Conservation (phyloP, 1,140 invertebrate species). For the Temnothorax nylanderi region DNA sequence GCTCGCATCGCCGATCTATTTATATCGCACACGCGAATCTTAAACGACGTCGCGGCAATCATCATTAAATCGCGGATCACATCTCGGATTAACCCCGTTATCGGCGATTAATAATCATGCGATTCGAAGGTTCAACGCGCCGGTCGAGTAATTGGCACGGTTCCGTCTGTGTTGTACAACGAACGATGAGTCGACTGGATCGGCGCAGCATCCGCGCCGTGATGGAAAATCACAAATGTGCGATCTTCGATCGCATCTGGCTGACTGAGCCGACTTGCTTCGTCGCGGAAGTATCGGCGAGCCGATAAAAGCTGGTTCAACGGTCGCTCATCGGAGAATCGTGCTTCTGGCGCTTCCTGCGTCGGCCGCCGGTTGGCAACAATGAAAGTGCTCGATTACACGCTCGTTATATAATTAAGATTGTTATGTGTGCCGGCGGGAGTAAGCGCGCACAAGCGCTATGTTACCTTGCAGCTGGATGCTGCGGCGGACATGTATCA, state of each 20-base stretch:
- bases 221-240: constrained; percentile 36
- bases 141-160: not conserved
- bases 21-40: not conserved
- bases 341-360: constrained; percentile 33
- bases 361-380: constrained; percentile 34
- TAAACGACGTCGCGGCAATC: not conserved
- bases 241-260: constrained; percentile 25
- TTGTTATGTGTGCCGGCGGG: constrained; percentile 44
- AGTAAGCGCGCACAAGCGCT: constrained; percentile 7
- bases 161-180: constrained; percentile 16
- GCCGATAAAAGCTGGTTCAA: constrained; percentile 56
- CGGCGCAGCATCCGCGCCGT: not conserved
- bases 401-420: constrained; percentile 58
- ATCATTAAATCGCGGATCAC: not conserved
- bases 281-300: constrained; percentile 33
- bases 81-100: not conserved
- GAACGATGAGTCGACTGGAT: not conserved
- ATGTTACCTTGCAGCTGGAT: constrained; percentile 35
- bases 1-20: constrained; percentile 10
- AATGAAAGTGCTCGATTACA: constrained; percentile 59
- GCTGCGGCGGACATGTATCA: constrained; percentile 35
- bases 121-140: constrained; percentile 12
- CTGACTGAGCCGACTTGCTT: not conserved
- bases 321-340: constrained; percentile 65
- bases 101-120: constrained; percentile 25